These are phyloP conservation scores for Heliothis subflexa DNA, from an alignment of 1,140 invertebrate species.

Conservation along the genomic window DNA sequence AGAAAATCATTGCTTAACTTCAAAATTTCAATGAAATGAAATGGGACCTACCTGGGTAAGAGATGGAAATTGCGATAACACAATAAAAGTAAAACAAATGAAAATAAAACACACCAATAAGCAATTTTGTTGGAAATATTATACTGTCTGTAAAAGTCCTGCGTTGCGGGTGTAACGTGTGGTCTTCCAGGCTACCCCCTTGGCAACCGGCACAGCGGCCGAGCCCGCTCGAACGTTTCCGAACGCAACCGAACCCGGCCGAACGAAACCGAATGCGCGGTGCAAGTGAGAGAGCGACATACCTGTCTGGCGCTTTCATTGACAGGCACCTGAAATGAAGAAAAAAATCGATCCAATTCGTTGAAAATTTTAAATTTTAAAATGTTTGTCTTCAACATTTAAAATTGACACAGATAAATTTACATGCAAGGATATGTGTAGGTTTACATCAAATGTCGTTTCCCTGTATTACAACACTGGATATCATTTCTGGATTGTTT, in stretches of 20 bases:
- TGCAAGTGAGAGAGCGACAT: constrained; percentile 83
- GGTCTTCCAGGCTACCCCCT: constrained; percentile 85
- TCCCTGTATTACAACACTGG: constrained; percentile 12
- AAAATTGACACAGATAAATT: constrained; percentile 83
- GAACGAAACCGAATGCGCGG: constrained; percentile 81
- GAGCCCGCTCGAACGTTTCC: constrained; percentile 77
- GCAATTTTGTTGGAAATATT: constrained; percentile 81
- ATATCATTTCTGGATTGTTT: constrained; percentile 8
- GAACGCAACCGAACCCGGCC: constrained; percentile 79
- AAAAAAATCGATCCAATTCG: constrained; percentile 87
- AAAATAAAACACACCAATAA: constrained; percentile 84
- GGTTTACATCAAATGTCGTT: constrained; percentile 24
- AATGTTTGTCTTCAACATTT: constrained; percentile 63
- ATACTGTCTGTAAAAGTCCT: constrained; percentile 79
- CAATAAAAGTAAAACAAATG: constrained; percentile 62
- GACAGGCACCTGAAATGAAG: constrained; percentile 90
- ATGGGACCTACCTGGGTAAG: constrained; percentile 69
- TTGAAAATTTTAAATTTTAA: constrained; percentile 83
- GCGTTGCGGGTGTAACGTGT: constrained; percentile 83
- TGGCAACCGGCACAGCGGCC: constrained; percentile 72
- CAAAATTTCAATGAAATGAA: constrained; percentile 71
- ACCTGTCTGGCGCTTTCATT: constrained; percentile 90
- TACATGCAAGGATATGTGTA: constrained; percentile 72
- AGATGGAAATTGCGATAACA: constrained; percentile 69
- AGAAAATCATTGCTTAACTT: constrained; percentile 65